These are phyloP conservation scores for Drosophila parabipectinata DNA, from an alignment of 1,140 invertebrate species.

Conservation along the genomic window DNA sequence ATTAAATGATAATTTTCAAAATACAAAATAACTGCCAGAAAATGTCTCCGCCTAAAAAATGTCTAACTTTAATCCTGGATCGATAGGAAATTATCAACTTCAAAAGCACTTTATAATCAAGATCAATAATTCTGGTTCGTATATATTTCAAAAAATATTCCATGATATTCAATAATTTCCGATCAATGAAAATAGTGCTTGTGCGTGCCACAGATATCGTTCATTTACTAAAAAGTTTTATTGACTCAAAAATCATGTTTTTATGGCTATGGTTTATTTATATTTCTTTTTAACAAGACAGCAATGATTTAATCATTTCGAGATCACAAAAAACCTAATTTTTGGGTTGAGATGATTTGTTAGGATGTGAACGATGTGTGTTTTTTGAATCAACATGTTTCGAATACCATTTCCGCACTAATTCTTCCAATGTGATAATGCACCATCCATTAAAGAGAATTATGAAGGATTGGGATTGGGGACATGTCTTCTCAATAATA, in stretches of 20 bases:
- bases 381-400: neutral
- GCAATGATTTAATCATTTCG: neutral
- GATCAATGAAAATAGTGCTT: neutral
- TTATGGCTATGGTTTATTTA: neutral
- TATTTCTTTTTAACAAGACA: neutral
- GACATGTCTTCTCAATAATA: neutral
- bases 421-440: constrained; percentile 1
- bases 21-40: constrained; percentile 76
- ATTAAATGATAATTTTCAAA: constrained; percentile 33
- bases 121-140: too few species aligned
- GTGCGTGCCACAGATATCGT: neutral
- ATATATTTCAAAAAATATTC: too few species aligned
- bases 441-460: constrained; percentile 1
- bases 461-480: neutral
- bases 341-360: neutral
- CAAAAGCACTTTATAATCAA: neutral
- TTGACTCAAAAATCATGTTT: constrained; percentile 3
- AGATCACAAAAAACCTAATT: neutral
- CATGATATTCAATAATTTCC: neutral
- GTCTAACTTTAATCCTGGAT: constrained; percentile 14
- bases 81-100: constrained; percentile 6
- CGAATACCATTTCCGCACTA: neutral
- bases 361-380: neutral
- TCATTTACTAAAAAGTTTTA: neutral
- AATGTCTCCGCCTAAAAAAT: constrained; percentile 74